phyloP scores from a whole-genome alignment of 1,140 invertebrate species.

The Megathymus violae region DNA sequence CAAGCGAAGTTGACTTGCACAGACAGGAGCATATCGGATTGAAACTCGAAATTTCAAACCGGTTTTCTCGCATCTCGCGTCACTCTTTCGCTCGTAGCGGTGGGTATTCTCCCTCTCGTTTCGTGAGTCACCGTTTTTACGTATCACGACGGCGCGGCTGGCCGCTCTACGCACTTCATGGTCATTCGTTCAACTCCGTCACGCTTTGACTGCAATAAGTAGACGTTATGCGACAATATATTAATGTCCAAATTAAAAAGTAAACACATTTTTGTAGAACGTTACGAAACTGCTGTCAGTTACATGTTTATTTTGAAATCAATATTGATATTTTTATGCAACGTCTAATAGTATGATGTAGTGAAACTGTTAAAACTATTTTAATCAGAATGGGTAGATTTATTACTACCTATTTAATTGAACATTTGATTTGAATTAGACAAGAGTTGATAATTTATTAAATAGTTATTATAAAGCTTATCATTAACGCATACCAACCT shows the following conservation, averaged over 20 bases:
- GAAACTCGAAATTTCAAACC: constrained; percentile 82
- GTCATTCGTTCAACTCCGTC: constrained; percentile 79
- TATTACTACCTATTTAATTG: too few species aligned
- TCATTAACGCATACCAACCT: too few species aligned
- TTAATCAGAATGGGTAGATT: not conserved
- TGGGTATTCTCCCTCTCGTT: constrained; percentile 58
- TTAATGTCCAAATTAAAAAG: constrained; percentile 75
- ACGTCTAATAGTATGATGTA: constrained; percentile 3
- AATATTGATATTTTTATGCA: constrained; percentile 32
- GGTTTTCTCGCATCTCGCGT: constrained; percentile 66
- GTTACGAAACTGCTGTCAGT: constrained; percentile 39
- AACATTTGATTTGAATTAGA: too few species aligned
- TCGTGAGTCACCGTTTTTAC: constrained; percentile 79
- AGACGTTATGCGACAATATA: constrained; percentile 74
- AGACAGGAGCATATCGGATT: constrained; percentile 81
- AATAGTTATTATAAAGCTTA: too few species aligned
- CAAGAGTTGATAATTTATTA: too few species aligned
- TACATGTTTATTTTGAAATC: constrained; percentile 15
- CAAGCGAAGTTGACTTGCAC: constrained; percentile 69
- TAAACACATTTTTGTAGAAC: constrained; percentile 50
- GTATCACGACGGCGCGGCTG: constrained; percentile 62
- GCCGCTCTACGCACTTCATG: constrained; percentile 80
- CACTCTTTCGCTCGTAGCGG: constrained; percentile 48
- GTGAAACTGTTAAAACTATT: not conserved
- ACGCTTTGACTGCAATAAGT: constrained; percentile 77